Evolutionary conservation across 2,888 invertebrate species (phyloP).

Genomic region (Paralinhomoeus sp.): DNA sequence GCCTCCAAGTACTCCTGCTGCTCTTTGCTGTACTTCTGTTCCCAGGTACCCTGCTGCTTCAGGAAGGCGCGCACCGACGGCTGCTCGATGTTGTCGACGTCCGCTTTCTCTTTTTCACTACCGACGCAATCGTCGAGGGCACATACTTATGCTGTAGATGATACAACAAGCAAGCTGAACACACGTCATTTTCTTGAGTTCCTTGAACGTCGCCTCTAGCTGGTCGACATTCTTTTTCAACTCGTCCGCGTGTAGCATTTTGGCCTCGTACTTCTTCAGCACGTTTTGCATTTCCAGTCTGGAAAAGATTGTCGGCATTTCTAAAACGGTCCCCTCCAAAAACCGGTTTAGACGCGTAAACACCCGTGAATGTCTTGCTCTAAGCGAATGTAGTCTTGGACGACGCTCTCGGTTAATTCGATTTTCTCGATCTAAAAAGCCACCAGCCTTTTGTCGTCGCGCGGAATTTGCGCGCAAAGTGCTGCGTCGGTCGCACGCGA

Average conservation of each 20-base stretch:
- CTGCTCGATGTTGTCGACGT: constrained; percentile 27
- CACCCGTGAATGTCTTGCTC: constrained; percentile 24
- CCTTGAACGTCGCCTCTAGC: constrained; percentile 24
- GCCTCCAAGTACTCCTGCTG: constrained; percentile 31
- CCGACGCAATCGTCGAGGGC: too few relatives aligned
- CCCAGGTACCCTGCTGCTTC: constrained; percentile 25
- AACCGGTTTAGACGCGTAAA: too few relatives aligned
- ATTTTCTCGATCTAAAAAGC: constrained; percentile 10
- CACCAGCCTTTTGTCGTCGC: too few relatives aligned
- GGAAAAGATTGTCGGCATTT: too few relatives aligned
- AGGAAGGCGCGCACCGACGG: constrained; percentile 26
- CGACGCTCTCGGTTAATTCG: constrained; percentile 18
- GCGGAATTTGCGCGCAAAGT: too few relatives aligned
- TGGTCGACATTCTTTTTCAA: constrained; percentile 21
- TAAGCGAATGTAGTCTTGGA: constrained; percentile 26
- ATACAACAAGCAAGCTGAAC: constrained; percentile 3
- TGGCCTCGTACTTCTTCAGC: constrained; percentile 25
- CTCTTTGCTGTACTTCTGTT: constrained; percentile 26
- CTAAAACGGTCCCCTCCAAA: too few relatives aligned
- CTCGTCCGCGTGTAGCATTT: constrained; percentile 23
- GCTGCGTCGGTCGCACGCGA: too few relatives aligned
- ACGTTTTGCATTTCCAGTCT: constrained; percentile 25
- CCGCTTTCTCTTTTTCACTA: constrained; percentile 29
- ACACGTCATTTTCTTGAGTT: constrained; percentile 26
- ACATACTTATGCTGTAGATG: too few relatives aligned